A percentile compares a stretch with the other conserved stretches of the same genome.
phyloP scores from a whole-genome alignment of 2,888 invertebrate species.

The Nyleta sp. region DNA sequence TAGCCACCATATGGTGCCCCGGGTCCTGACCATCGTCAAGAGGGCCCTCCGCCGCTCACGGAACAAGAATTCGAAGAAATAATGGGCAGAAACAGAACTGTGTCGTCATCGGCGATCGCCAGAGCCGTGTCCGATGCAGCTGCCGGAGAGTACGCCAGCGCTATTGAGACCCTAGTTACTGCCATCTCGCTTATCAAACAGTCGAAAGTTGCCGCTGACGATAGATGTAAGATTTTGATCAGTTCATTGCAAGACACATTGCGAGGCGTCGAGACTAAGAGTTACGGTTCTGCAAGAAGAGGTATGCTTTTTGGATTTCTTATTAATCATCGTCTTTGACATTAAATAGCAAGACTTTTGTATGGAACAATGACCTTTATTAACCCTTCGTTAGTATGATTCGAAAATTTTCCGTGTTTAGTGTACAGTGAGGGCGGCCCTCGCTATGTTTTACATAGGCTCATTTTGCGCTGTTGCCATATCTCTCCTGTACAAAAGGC shows the following conservation, averaged over 20 bases:
- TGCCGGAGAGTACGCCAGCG: conserved; percentile 98
- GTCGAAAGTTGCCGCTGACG: conserved; percentile 97
- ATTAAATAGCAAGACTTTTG: no score
- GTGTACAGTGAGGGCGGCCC: no score
- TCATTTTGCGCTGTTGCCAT: no score
- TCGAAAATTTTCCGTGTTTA: no score
- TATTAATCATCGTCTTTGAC: no score
- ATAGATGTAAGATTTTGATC: conserved; percentile 98
- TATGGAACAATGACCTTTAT: no score
- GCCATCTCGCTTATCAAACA: conserved; percentile 99
- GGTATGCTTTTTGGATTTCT: conserved; percentile 83
- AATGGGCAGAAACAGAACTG: conserved; percentile 98
- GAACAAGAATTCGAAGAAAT: conserved; percentile 99
- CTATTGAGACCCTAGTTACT: conserved; percentile 99
- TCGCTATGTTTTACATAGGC: no score
- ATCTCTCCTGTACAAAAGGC: no score
- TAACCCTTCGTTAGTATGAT: no score
- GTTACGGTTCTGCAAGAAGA: conserved; percentile 91
- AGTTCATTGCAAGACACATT: conserved; percentile 98
- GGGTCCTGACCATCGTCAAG: conserved; percentile 83
- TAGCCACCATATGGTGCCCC: conserved; percentile 86
- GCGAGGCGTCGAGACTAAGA: conserved; percentile 98
- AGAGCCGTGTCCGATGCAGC: conserved; percentile 99
- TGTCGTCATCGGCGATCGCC: conserved; percentile 98
- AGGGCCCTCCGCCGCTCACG: conserved; percentile 87